Evolutionary conservation across 64 coral and sea anemone genomes (phyloP), one percentile per base, ranked within the genome.

Genomic region (Montipora efflorescens): DNA sequence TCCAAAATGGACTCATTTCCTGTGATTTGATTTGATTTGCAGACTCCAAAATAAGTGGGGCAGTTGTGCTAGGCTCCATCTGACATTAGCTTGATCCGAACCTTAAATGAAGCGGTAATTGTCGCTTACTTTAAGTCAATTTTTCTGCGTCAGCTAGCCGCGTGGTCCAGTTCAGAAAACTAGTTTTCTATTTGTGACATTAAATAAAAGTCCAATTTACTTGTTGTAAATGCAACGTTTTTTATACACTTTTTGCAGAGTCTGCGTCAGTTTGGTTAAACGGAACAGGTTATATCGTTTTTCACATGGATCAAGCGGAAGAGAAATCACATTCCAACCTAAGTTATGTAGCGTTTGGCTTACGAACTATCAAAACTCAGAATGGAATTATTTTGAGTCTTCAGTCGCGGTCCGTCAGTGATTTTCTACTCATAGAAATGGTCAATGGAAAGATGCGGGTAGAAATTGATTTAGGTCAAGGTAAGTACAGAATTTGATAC

Each of bases 241-340:
- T 5, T 80, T 93, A 11, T 57, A 8, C 7, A 47, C 79, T 43
- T 25, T 48, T 53, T 67, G 51, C 48, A 93, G 92, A 81, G 4
- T 47, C 84, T 4, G 16, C 84, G 12, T 93, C 92, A n/a, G 59
- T 93, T 7, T 88, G 92, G 92, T 47, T 93, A 4, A 93, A 93
- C 15, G 92, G 92, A 48, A 88, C 74, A 21, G 84, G 92, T 47
- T 93, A 93, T 11, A 74, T 93, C 5, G 64, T 73, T 7, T 93
- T 71, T 62, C 4, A 79, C 59, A 10, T 88, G 74, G 47, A 50
- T 43, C 62, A 28, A 18, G 18, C 36, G 47, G 44, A 69, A 46
- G 82, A 69, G 7, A 71, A 86, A 49, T 49, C 47, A 10, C 19
- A 86, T 72, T 70, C 46, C 1, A 86, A 86, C n/a, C 7, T 8